These are phyloP conservation scores for Linyphia triangularis DNA, from an alignment of 2,888 invertebrate species.

Conservation along the genomic window DNA sequence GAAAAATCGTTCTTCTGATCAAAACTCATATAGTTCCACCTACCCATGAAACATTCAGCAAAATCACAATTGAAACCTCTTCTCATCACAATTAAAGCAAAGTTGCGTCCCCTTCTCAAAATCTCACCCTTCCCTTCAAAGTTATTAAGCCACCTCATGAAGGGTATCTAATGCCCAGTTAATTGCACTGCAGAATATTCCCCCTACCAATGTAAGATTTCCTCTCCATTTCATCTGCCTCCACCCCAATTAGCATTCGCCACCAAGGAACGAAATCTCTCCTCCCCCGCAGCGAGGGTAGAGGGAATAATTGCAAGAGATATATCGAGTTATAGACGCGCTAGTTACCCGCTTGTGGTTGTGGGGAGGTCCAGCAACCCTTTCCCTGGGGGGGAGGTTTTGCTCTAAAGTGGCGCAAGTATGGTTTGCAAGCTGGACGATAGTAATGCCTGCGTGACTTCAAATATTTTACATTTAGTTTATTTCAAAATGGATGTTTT, in stretches of 20 bases:
- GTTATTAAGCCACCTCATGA: slow-evolving; percentile 25
- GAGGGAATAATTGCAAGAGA: slow-evolving; percentile 42
- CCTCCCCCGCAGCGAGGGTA: too few species aligned
- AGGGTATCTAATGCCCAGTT: slow-evolving; percentile 47
- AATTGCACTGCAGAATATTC: slow-evolving; percentile 38
- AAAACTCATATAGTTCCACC: too few species aligned
- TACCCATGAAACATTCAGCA: slow-evolving; percentile 10
- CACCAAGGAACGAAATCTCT: slow-evolving; percentile 32
- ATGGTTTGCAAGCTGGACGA: background rate
- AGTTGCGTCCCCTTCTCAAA: background rate
- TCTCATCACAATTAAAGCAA: too few species aligned
- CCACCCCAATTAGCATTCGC: slow-evolving; percentile 48
- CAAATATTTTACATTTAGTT: too few species aligned
- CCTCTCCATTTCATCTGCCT: slow-evolving; percentile 31
- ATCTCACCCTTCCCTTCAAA: background rate
- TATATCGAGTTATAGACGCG: slow-evolving; percentile 42
- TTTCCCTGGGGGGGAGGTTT: background rate
- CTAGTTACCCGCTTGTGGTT: background rate
- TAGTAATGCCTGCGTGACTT: too few species aligned
- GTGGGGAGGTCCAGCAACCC: too few species aligned
- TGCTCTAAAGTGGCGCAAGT: background rate
- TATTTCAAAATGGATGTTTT: too few species aligned
- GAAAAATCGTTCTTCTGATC: too few species aligned
- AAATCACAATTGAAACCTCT: too few species aligned
- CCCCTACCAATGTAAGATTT: background rate